Evolutionary conservation across 2,797 vertebrate species (phyloP).

Genomic region (Myotis daubentonii): DNA sequence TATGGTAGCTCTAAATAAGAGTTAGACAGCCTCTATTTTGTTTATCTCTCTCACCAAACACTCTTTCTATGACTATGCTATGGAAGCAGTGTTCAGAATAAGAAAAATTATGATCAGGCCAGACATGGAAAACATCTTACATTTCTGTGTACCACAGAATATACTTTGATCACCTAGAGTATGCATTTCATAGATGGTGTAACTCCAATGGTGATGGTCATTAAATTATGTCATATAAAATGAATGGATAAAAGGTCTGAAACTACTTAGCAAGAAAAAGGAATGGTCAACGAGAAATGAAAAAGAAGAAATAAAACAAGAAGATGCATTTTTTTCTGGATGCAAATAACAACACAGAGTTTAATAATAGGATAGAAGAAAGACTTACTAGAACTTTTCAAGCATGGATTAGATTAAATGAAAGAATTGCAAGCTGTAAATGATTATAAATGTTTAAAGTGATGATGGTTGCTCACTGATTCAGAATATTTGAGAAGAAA

Average conservation of each 20-base stretch:
- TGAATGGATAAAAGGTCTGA: background rate
- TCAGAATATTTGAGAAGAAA: background rate
- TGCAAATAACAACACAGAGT: background rate
- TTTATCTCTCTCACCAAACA: background rate
- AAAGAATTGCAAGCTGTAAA: background rate
- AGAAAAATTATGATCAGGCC: background rate
- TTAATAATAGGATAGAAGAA: background rate
- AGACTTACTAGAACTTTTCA: background rate
- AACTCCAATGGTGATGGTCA: background rate
- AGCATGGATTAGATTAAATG: background rate
- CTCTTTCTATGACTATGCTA: background rate
- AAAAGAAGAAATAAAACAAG: background rate
- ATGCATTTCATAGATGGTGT: background rate
- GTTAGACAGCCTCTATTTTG: background rate
- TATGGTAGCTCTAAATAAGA: background rate
- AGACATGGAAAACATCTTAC: background rate
- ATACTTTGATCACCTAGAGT: background rate
- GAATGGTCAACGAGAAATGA: background rate
- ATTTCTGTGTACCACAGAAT: background rate
- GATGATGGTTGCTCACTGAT: background rate
- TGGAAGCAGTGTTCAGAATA: background rate
- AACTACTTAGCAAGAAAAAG: background rate
- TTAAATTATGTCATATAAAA: background rate
- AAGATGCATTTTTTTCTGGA: background rate
- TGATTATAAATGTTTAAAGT: background rate